Percentiles rank a stretch among this genome's conserved stretches.
Conservation (phyloP, 2,888 invertebrate genomes). For the Galerucella nymphaeae region DNA sequence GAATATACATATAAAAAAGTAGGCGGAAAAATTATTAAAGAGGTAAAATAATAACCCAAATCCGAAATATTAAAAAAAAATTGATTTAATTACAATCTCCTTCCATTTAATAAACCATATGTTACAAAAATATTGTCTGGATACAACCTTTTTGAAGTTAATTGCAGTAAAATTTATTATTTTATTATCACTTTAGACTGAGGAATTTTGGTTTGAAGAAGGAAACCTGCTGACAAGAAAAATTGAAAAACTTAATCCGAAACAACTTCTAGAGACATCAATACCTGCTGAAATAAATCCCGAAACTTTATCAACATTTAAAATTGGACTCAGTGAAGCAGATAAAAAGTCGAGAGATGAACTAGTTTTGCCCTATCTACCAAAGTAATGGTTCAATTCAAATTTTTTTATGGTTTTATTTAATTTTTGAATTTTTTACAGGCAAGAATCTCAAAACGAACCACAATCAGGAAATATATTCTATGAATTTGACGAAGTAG, state of each 20-base stretch:
- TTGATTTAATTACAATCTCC: no score
- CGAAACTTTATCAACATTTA: slow-evolving; percentile 72
- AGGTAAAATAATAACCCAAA: slow-evolving; percentile 53
- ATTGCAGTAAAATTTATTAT: no score
- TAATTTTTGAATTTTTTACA: slow-evolving; percentile 18
- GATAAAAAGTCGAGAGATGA: slow-evolving; percentile 69
- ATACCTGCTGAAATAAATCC: slow-evolving; percentile 56
- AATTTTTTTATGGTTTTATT: slow-evolving; percentile 21
- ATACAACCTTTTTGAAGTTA: no score
- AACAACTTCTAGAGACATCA: slow-evolving; percentile 43
- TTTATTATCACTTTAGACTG: slow-evolving; percentile 40
- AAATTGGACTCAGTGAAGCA: slow-evolving; percentile 72
- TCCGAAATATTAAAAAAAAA: no score
- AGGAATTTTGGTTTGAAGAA: slow-evolving; percentile 58
- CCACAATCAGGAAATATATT: slow-evolving; percentile 71
- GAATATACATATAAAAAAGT: slow-evolving; percentile 65
- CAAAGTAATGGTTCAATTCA: slow-evolving; percentile 58
- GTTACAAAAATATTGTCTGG: no score
- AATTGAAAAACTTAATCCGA: slow-evolving; percentile 60
- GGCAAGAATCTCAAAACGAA: slow-evolving; percentile 41
- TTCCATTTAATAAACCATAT: no score
- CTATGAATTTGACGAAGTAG: slow-evolving; percentile 81
- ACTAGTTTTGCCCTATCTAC: slow-evolving; percentile 69
- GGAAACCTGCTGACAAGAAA: slow-evolving; percentile 59
- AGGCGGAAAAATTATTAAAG: slow-evolving; percentile 67